These are phyloP conservation scores for Phyllostomus hastatus DNA, from an alignment of 2,113 vertebrate species.

Conservation along the genomic window DNA sequence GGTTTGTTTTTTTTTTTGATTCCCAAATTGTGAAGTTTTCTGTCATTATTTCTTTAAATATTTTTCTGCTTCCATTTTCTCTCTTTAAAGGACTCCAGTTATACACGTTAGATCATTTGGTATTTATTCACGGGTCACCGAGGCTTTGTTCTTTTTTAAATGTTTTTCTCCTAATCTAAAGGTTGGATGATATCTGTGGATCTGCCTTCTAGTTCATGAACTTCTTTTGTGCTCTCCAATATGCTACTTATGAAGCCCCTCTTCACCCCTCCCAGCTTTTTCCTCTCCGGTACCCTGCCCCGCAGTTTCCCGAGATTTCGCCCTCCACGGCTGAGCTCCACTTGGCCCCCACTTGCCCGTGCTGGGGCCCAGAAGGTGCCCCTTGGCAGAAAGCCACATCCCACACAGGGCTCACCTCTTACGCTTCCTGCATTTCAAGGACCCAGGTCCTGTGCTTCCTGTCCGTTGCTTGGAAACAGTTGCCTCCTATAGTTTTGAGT, in stretches of 20 bases:
- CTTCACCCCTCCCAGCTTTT: not conserved
- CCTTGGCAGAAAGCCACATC: not conserved
- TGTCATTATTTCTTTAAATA: slow-evolving; percentile 18
- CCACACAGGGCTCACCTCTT: not conserved
- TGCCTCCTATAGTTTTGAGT: not conserved
- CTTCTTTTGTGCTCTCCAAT: not conserved
- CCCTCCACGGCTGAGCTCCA: not conserved
- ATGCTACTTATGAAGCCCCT: not conserved
- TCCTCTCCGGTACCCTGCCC: not conserved
- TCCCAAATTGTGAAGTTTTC: not conserved
- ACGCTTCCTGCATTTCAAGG: not conserved
- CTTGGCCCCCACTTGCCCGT: not conserved
- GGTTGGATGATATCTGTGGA: not conserved
- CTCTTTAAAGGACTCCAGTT: not conserved
- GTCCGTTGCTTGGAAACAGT: not conserved
- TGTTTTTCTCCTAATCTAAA: not conserved
- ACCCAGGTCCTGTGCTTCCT: not conserved
- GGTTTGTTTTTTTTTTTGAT: not conserved
- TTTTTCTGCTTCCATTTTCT: not conserved
- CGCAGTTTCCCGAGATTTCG: not conserved
- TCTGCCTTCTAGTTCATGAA: not conserved
- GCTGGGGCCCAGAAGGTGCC: not conserved
- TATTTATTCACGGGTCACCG: not conserved
- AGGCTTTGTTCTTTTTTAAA: not conserved
- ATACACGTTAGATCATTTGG: not conserved